phyloP scores from a whole-genome alignment of 1,140 invertebrate genomes.

The Pseudomyrmex gracilis region DNA sequence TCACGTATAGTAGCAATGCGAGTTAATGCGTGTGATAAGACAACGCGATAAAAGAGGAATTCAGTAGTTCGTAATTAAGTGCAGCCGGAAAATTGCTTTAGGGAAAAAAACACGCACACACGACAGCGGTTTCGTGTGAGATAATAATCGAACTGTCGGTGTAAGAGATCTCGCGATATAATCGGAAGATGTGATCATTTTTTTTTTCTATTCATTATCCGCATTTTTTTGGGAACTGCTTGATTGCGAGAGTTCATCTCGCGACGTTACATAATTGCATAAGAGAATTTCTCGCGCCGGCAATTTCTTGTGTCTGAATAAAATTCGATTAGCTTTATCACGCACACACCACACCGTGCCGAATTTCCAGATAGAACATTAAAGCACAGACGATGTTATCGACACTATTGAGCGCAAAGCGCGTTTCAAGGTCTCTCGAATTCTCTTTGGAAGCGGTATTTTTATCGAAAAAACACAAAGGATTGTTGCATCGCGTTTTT shows the following conservation, averaged over 20 bases:
- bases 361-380: constrained; percentile 1
- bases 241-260: neutral
- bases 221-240: neutral
- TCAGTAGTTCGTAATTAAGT: no score
- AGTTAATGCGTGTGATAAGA: no score
- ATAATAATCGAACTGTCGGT: no score
- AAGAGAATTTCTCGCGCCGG: neutral
- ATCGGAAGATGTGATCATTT: no score
- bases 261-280: neutral
- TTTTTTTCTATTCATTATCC: no score
- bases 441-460: neutral
- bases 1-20: no score
- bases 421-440: neutral
- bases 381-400: constrained; percentile 39
- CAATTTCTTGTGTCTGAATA: neutral
- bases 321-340: neutral
- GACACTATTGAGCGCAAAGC: constrained; percentile 23
- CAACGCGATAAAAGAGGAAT: no score
- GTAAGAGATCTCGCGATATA: no score
- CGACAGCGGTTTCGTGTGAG: no score
- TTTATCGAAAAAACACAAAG: neutral
- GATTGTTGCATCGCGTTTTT: neutral
- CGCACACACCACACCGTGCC: neutral
- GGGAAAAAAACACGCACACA: no score
- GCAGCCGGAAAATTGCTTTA: no score